These are phyloP conservation scores for Lasius platythorax DNA, from an alignment of 2,888 invertebrate species.

Conservation along the genomic window DNA sequence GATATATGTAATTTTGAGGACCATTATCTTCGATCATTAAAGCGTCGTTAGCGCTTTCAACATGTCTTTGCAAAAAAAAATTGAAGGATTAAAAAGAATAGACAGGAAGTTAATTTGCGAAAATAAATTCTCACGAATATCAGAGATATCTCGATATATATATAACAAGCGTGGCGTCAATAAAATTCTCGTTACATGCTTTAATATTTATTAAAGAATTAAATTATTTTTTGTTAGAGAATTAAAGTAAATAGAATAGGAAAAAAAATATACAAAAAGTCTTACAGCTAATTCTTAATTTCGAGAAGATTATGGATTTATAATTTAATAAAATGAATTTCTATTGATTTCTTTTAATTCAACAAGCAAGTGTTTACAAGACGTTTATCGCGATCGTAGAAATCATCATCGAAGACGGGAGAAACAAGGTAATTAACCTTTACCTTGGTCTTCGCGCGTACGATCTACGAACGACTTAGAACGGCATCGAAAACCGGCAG, in stretches of 20 bases:
- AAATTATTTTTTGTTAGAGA: not conserved
- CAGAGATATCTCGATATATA: not conserved
- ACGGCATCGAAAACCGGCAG: constrained; percentile 41
- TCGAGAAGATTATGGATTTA: not conserved
- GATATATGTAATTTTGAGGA: constrained; percentile 17
- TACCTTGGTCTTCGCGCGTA: constrained; percentile 55
- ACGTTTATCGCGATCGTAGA: not conserved
- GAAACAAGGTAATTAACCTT: constrained; percentile 55
- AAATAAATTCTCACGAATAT: not conserved
- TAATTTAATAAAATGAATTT: not conserved
- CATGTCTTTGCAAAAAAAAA: not conserved
- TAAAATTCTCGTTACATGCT: not conserved
- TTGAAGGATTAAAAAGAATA: not conserved
- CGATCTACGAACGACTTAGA: constrained; percentile 40
- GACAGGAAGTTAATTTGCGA: not conserved
- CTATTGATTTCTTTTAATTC: not conserved
- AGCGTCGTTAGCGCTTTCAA: not conserved
- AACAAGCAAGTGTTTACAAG: not conserved
- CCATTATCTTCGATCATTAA: constrained; percentile 22
- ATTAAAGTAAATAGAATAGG: not conserved
- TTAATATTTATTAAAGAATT: not conserved
- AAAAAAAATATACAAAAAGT: not conserved
- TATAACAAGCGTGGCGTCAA: not conserved
- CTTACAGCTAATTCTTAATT: not conserved
- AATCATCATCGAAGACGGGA: not conserved